A percentile compares a stretch with the other conserved stretches of the same genome.
phyloP scores from a whole-genome alignment of 2,888 invertebrate genomes.

The Endomychus coccineus region DNA sequence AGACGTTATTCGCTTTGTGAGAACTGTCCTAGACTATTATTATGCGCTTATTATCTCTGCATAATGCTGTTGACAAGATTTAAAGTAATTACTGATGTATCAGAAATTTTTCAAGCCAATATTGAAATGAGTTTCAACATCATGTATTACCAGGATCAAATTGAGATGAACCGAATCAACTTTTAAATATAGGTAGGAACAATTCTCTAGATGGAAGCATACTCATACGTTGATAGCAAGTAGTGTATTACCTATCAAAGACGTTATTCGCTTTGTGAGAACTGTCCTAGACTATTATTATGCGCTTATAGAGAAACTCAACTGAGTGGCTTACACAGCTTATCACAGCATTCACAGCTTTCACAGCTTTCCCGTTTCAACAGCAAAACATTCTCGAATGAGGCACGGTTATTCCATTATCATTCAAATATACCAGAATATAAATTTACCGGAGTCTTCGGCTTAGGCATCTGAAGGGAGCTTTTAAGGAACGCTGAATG shows the following conservation, averaged over 20 bases:
- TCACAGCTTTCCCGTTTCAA: constrained; percentile 28
- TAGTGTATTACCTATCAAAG: constrained; percentile 19
- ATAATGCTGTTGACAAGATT: no score
- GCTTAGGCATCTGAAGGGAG: constrained; percentile 22
- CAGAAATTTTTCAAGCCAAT: no score
- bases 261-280: constrained; percentile 25
- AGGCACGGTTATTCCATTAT: constrained; percentile 34
- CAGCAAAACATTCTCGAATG: constrained; percentile 30
- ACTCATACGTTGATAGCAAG: no score
- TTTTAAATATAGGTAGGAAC: no score
- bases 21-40: constrained; percentile 24
- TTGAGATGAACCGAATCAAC: no score
- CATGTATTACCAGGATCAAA: no score
- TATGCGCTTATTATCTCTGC: constrained; percentile 29
- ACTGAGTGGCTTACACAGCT: constrained; percentile 33
- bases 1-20: constrained; percentile 25
- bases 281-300: constrained; percentile 25
- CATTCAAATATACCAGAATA: constrained; percentile 35
- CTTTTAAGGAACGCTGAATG: no score
- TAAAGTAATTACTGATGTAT: no score
- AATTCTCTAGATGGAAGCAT: no score
- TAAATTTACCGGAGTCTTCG: constrained; percentile 29
- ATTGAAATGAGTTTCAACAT: no score
- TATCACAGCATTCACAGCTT: constrained; percentile 35
- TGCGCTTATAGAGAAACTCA: constrained; percentile 28